phyloP scores from a whole-genome alignment of 2,888 invertebrate species.

The Mycalesis mineus region DNA sequence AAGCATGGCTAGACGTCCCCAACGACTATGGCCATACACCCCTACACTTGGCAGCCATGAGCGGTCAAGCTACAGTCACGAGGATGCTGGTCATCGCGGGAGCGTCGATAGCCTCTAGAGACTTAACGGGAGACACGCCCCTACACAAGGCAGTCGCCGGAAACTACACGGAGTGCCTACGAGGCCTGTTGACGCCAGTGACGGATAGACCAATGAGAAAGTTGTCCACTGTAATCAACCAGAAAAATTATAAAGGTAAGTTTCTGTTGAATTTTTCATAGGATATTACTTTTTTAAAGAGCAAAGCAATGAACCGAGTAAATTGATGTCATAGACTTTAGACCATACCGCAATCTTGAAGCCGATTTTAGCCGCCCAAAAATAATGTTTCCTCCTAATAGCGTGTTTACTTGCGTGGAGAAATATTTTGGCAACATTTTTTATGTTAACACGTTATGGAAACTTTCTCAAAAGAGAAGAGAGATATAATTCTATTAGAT shows the following conservation, averaged over 20 bases:
- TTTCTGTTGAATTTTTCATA: constrained; percentile 29
- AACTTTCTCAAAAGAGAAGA: too few relatives aligned
- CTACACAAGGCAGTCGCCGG: constrained; percentile 88
- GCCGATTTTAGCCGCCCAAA: too few relatives aligned
- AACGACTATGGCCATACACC: constrained; percentile 90
- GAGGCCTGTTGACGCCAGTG: constrained; percentile 84
- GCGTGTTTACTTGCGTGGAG: too few relatives aligned
- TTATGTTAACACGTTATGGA: too few relatives aligned
- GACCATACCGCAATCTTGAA: too few relatives aligned
- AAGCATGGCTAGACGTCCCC: constrained; percentile 85
- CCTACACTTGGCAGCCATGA: constrained; percentile 91
- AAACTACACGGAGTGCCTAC: constrained; percentile 84
- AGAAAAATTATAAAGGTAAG: constrained; percentile 92
- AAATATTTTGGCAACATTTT: too few relatives aligned
- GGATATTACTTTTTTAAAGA: neutral
- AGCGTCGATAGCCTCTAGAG: constrained; percentile 82
- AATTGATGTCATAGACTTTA: too few relatives aligned
- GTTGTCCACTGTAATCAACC: constrained; percentile 81
- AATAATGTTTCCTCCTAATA: too few relatives aligned
- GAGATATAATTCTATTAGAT: too few relatives aligned
- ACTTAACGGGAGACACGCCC: constrained; percentile 89
- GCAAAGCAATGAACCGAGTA: neutral
- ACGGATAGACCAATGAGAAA: constrained; percentile 54
- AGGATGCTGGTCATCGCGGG: constrained; percentile 89
- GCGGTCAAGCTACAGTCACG: constrained; percentile 84